Conservation (phyloP, 2,113 vertebrate genomes). For the Ictidomys tridecemlineatus region DNA sequence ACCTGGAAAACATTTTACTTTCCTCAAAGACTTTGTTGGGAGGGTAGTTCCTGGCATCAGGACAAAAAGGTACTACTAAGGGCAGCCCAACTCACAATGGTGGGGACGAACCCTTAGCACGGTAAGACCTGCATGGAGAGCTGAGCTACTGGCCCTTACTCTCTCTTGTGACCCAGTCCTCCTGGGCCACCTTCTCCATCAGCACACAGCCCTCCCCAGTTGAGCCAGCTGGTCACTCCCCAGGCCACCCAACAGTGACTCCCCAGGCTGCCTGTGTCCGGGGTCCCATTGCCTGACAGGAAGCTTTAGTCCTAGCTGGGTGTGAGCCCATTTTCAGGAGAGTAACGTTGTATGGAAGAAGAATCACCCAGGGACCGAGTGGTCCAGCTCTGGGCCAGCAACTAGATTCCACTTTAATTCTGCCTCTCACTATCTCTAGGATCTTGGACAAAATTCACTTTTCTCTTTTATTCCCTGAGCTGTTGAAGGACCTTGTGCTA, state of each 20-base stretch:
- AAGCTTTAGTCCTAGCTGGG: not conserved
- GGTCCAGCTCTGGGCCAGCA: not conserved
- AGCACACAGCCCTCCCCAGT: not conserved
- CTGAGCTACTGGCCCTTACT: not conserved
- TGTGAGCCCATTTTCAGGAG: not conserved
- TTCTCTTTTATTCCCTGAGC: not conserved
- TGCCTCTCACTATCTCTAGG: not conserved
- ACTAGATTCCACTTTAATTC: not conserved
- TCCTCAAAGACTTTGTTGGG: not conserved
- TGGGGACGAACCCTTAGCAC: not conserved
- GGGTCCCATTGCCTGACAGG: not conserved
- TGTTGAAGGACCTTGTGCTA: not conserved
- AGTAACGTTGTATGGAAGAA: not conserved
- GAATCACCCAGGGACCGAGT: rapidly evolving
- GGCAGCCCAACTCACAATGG: rapidly evolving
- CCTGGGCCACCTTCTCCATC: not conserved
- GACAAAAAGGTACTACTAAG: not conserved
- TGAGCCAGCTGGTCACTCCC: not conserved
- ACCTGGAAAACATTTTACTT: not conserved
- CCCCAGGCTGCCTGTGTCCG: not conserved
- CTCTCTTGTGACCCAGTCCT: not conserved
- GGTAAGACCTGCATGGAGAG: too few species aligned
- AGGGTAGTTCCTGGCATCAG: not conserved
- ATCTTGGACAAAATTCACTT: not conserved
- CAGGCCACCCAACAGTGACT: not conserved